phyloP scores from a whole-genome alignment of 1,140 invertebrate species.

The Ruditapes philippinarum region DNA sequence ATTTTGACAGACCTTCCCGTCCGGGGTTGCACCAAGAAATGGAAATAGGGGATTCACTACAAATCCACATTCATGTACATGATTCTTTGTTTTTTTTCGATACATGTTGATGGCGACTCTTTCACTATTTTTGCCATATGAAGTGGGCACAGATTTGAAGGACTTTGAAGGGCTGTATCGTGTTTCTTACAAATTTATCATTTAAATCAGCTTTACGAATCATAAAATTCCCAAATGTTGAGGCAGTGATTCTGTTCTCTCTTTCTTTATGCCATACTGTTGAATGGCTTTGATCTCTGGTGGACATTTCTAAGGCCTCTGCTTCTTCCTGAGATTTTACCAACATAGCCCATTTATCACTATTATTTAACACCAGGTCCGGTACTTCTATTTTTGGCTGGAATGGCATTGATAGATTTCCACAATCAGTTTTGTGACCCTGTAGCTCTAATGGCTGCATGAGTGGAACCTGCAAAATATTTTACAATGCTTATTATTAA shows the following conservation, averaged over 20 bases:
- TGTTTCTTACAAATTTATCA: conserved; percentile 14
- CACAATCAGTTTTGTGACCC: background rate
- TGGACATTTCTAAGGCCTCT: background rate
- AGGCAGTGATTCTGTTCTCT: background rate
- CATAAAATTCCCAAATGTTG: conserved; percentile 30
- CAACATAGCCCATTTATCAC: background rate
- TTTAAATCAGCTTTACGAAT: background rate
- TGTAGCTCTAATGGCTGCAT: background rate
- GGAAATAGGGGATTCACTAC: conserved; percentile 60
- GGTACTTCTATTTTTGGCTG: background rate
- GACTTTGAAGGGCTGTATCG: background rate
- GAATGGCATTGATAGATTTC: background rate
- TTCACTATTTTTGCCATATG: conserved; percentile 9
- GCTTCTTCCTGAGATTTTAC: background rate
- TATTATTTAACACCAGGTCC: background rate
- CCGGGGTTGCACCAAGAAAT: conserved; percentile 63
- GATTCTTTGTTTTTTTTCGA: conserved; percentile 12
- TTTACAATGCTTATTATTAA: no score
- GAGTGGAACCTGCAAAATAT: conserved; percentile 19
- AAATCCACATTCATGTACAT: conserved; percentile 65
- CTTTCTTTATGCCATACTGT: background rate
- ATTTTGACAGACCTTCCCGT: conserved; percentile 64
- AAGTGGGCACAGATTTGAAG: background rate
- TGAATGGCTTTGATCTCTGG: conserved; percentile 3
- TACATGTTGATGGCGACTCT: conserved; percentile 27